A percentile compares a stretch with the other conserved stretches of the same genome.
These are phyloP conservation scores for Pseudorhombus dupliciocellatus DNA, from an alignment of 2,113 vertebrate species.

Conservation along the genomic window DNA sequence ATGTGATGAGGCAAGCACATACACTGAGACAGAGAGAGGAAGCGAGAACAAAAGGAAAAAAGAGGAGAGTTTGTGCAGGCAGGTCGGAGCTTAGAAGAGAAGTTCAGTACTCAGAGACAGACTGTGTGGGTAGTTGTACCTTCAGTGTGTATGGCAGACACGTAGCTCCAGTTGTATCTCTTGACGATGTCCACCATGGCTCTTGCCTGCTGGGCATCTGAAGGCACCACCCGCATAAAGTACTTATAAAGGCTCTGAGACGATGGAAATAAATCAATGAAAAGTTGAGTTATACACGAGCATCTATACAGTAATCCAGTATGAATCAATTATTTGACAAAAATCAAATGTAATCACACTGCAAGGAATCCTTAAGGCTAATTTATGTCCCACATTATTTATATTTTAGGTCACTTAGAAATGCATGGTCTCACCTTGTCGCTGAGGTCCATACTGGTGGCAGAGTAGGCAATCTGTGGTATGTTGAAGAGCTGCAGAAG, in stretches of 20 bases:
- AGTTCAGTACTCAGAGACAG: not conserved
- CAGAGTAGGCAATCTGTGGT: constrained; percentile 99
- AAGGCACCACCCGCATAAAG: constrained; percentile 98
- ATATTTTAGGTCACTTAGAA: not conserved
- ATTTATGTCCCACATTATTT: too few species aligned
- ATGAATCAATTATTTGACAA: not conserved
- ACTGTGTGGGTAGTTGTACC: constrained; percentile 71
- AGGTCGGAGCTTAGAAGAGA: not conserved
- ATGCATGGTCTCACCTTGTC: constrained; percentile 84
- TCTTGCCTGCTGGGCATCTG: constrained; percentile 94
- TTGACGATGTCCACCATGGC: constrained; percentile 99
- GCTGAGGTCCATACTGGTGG: constrained; percentile 98
- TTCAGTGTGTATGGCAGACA: constrained; percentile 98
- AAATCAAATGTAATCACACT: too few species aligned
- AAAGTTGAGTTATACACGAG: not conserved
- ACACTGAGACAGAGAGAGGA: not conserved
- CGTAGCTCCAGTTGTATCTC: constrained; percentile 99
- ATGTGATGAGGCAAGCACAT: not conserved
- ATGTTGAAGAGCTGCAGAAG: constrained; percentile 99
- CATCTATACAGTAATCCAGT: not conserved
- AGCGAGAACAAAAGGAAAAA: constrained; percentile 4
- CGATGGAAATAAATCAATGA: constrained; percentile 18
- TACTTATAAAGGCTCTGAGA: constrained; percentile 91
- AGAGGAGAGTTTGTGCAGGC: constrained; percentile 1
- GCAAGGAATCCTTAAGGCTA: too few species aligned